phyloP scores from a whole-genome alignment of 1,140 invertebrate species.

The Atta texana region DNA sequence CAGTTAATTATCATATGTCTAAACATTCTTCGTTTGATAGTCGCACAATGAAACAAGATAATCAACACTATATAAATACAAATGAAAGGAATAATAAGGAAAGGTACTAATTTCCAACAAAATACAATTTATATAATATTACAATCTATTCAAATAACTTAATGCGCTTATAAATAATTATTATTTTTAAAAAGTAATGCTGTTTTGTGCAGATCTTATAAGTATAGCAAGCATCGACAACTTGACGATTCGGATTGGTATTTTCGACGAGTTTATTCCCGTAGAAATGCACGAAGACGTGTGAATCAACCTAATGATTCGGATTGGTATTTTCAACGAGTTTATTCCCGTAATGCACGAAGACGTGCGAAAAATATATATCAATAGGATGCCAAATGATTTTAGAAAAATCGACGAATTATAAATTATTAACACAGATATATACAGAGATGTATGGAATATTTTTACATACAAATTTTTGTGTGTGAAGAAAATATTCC shows the following conservation, averaged over 20 bases:
- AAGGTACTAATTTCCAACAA: slow-evolving; percentile 1
- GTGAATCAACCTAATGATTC: not conserved
- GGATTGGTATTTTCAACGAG: slow-evolving; percentile 40
- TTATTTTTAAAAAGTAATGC: not conserved
- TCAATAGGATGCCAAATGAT: not conserved
- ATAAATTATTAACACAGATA: not conserved
- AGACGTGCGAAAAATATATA: not conserved
- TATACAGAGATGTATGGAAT: not conserved
- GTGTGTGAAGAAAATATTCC: not conserved
- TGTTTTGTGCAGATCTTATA: not conserved
- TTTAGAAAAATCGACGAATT: not conserved
- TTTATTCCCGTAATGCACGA: slow-evolving; percentile 21
- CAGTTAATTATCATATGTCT: not conserved
- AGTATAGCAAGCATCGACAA: not conserved
- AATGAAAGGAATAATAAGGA: not conserved
- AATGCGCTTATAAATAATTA: not conserved
- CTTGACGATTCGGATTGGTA: slow-evolving; percentile 14
- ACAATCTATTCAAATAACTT: not conserved
- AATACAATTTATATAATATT: slow-evolving; percentile 1
- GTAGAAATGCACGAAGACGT: slow-evolving; percentile 32
- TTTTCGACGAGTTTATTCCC: slow-evolving; percentile 22
- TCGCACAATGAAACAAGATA: not conserved
- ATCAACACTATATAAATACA: not conserved
- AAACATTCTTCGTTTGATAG: not conserved
- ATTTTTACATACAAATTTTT: not conserved